Percentiles rank a stretch among this genome's conserved stretches.
phyloP scores from a whole-genome alignment of 2,797 vertebrate species.

The Calcarius lapponicus region DNA sequence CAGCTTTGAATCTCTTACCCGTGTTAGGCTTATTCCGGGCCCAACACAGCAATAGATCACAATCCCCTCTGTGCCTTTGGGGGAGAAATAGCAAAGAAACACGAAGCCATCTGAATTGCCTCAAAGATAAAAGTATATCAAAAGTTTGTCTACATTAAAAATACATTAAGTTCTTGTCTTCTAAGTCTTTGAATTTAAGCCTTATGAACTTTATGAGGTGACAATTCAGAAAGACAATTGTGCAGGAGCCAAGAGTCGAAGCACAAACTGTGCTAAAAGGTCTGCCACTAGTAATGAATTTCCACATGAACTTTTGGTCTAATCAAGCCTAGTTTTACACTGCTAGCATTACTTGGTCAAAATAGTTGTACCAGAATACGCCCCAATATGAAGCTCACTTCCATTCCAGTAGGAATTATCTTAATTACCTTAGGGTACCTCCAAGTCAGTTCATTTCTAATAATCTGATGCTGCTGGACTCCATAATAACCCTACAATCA shows the following conservation, averaged over 20 bases:
- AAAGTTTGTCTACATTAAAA: not conserved
- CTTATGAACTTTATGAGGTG: not conserved
- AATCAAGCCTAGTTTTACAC: not conserved
- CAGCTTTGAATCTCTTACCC: not conserved
- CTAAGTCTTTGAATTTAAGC: not conserved
- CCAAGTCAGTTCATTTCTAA: not conserved
- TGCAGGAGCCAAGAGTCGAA: not conserved
- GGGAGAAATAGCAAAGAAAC: not conserved
- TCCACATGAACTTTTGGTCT: not conserved
- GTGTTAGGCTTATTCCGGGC: not conserved
- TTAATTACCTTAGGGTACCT: not conserved
- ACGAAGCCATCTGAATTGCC: not conserved
- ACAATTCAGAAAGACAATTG: not conserved
- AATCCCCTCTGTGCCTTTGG: not conserved
- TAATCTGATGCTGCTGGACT: not conserved
- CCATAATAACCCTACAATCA: not conserved
- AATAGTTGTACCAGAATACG: not conserved
- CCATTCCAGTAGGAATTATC: not conserved
- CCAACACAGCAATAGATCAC: not conserved
- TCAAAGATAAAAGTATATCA: not conserved
- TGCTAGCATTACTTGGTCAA: not conserved
- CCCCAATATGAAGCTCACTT: not conserved
- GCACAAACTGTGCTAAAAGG: not conserved
- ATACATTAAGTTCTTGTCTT: not conserved
- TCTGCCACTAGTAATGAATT: not conserved